Evolutionary conservation across 2,113 vertebrate species (phyloP).

Genomic region (Megaceryle maxima): DNA sequence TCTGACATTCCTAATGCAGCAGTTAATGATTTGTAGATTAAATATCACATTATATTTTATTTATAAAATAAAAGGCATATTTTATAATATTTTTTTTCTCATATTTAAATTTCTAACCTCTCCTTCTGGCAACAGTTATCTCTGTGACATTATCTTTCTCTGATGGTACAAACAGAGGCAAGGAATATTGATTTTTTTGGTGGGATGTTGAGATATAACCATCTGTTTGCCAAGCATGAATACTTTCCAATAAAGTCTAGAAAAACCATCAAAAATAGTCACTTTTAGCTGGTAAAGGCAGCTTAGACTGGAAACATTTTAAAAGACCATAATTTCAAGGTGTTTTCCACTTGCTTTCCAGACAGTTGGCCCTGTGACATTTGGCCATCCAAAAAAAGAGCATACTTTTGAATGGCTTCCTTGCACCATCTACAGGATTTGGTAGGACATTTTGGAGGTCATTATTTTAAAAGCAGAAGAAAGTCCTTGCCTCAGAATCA

Average conservation of each 20-base stretch:
- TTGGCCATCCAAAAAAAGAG: background rate
- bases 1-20: conserved; percentile 8
- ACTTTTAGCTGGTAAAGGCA: background rate
- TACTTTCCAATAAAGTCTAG: background rate
- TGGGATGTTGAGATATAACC: background rate
- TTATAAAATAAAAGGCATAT: conserved; percentile 6
- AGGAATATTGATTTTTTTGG: background rate
- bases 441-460: conserved; percentile 9
- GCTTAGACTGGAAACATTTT: background rate
- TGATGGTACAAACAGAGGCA: background rate
- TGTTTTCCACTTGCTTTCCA: background rate
- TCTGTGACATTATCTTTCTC: background rate
- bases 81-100: background rate
- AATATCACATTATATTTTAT: conserved; percentile 4
- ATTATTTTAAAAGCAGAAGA: background rate
- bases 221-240: conserved; percentile 7
- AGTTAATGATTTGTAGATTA: conserved; percentile 42
- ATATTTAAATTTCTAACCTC: background rate
- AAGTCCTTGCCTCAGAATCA: background rate
- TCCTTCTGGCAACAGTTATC: background rate
- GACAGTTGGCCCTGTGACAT: background rate
- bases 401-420: conserved; percentile 3
- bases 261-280: background rate
- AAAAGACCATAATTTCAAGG: background rate
- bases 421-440: conserved; percentile 39